Percentiles rank a stretch among this genome's conserved stretches.
These are phyloP conservation scores for Ormyrus pomaceus DNA, from an alignment of 2,888 invertebrate genomes.

Conservation along the genomic window DNA sequence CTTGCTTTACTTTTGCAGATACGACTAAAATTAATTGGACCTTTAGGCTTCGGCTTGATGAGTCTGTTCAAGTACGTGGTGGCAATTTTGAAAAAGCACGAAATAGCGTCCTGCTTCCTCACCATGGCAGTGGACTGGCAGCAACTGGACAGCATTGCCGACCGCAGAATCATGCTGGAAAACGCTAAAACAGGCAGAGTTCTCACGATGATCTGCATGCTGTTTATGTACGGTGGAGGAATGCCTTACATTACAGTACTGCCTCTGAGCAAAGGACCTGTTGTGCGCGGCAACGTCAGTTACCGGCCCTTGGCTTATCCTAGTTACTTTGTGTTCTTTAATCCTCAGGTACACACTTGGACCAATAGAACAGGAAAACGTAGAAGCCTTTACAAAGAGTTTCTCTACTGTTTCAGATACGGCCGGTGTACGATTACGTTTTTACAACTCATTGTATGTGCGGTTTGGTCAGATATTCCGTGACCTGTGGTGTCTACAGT, in stretches of 20 bases:
- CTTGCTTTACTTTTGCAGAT: too few relatives aligned
- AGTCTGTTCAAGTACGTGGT: slow-evolving; percentile 15
- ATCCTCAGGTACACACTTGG: slow-evolving; percentile 53
- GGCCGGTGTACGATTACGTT: slow-evolving; percentile 62
- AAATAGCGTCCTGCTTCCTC: slow-evolving; percentile 59
- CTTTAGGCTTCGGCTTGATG: too few relatives aligned
- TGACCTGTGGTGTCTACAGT: slow-evolving; percentile 61
- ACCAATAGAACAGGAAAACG: too few relatives aligned
- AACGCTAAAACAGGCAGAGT: slow-evolving; percentile 61
- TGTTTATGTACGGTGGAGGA: slow-evolving; percentile 60
- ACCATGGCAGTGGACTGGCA: slow-evolving; percentile 62
- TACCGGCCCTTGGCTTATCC: slow-evolving; percentile 60
- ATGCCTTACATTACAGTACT: slow-evolving; percentile 58
- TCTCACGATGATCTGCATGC: slow-evolving; percentile 56
- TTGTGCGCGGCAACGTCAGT: slow-evolving; percentile 59
- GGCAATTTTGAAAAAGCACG: slow-evolving; percentile 52
- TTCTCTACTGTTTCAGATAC: slow-evolving; percentile 37
- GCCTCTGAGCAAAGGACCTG: slow-evolving; percentile 57
- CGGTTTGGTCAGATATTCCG: slow-evolving; percentile 62
- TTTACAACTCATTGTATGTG: slow-evolving; percentile 61
- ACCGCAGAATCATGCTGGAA: slow-evolving; percentile 61
- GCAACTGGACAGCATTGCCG: not conserved
- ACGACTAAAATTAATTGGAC: too few relatives aligned
- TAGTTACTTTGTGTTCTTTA: slow-evolving; percentile 61
- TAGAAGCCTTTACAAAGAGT: too few relatives aligned